Conservation (phyloP, 2,797 vertebrate genomes). For the Glyptemys insculpta region DNA sequence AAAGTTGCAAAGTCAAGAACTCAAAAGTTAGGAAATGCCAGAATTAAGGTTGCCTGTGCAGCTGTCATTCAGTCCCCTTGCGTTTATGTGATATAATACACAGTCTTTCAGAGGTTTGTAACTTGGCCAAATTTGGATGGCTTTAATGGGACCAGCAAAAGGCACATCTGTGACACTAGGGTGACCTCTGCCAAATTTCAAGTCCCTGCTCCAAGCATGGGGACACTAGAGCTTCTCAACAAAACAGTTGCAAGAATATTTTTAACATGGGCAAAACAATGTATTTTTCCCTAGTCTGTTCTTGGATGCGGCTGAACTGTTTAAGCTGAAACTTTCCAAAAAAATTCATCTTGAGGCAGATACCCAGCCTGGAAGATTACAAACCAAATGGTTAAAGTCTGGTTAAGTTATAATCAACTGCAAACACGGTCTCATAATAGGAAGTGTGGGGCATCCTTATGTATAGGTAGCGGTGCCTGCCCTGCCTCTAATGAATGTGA, state of each 20-base stretch:
- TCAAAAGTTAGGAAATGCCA: background rate
- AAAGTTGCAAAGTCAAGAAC: background rate
- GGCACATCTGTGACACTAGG: background rate
- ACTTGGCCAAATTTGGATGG: background rate
- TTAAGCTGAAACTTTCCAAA: slow-evolving; percentile 41
- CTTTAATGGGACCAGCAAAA: background rate
- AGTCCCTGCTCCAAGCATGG: background rate
- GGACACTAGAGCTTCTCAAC: background rate
- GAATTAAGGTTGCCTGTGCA: background rate
- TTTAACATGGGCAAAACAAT: background rate
- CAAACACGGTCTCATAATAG: slow-evolving; percentile 45
- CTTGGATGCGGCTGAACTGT: slow-evolving; percentile 40
- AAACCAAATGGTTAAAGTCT: slow-evolving; percentile 18
- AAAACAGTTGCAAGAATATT: background rate
- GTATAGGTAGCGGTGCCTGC: slow-evolving; percentile 31
- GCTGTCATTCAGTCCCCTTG: background rate
- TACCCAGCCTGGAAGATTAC: background rate
- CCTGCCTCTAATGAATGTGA: background rate
- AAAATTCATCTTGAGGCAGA: background rate
- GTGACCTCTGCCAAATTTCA: background rate
- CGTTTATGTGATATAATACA: background rate
- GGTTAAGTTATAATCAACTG: slow-evolving; percentile 1
- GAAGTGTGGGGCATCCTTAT: slow-evolving; percentile 34
- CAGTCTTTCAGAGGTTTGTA: background rate
- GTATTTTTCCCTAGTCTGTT: slow-evolving; percentile 32